These are phyloP conservation scores for Agrochola lota DNA, from an alignment of 2,888 invertebrate genomes.

Conservation along the genomic window DNA sequence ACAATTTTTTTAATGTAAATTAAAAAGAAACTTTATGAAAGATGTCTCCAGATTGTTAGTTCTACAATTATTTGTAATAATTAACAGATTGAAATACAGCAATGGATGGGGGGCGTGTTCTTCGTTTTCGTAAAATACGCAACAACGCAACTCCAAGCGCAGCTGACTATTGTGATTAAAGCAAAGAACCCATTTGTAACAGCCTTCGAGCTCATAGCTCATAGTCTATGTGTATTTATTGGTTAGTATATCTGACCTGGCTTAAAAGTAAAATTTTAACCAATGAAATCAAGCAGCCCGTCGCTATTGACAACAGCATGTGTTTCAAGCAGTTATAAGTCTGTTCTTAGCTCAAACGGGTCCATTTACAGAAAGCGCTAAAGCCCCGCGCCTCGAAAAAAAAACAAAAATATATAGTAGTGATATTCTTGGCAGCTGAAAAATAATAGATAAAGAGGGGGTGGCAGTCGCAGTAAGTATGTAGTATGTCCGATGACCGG, in stretches of 20 bases:
- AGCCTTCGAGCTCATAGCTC: not conserved
- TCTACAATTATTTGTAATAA: conserved; percentile 48
- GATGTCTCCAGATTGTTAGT: conserved; percentile 24
- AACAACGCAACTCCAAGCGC: conserved; percentile 63
- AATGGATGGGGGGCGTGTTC: conserved; percentile 70
- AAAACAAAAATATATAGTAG: not conserved
- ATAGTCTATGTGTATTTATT: conserved; percentile 1
- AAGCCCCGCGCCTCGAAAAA: not conserved
- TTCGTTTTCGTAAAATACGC: conserved; percentile 67
- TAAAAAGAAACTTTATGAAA: conserved; percentile 21
- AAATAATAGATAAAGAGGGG: not conserved
- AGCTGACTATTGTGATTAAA: conserved; percentile 61
- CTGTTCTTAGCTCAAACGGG: conserved; percentile 19
- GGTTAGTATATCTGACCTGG: not conserved
- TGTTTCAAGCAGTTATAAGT: not conserved
- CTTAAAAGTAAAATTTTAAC: accelerated
- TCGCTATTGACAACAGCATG: accelerated
- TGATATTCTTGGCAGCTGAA: not conserved
- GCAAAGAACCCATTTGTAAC: conserved; percentile 38
- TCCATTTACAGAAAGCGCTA: not conserved
- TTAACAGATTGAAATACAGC: conserved; percentile 61
- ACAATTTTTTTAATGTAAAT: conserved; percentile 18
- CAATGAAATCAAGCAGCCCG: not conserved
- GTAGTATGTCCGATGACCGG: not conserved
- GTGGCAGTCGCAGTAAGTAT: not conserved